phyloP scores from a whole-genome alignment of 2,888 invertebrate genomes.

The Eremobia ochroleuca region DNA sequence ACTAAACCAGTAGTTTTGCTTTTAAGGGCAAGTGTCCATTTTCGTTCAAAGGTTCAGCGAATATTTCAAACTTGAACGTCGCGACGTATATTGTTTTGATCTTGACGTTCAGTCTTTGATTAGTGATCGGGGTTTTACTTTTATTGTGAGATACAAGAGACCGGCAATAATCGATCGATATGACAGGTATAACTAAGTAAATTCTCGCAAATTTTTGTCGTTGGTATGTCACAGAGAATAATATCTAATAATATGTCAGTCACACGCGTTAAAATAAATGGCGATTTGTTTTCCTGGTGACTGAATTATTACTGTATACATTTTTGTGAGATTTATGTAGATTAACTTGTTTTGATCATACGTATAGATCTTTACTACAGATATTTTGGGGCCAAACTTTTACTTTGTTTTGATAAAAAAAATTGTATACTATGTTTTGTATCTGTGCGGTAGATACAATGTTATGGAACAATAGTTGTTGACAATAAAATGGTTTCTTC shows the following conservation, averaged over 20 bases:
- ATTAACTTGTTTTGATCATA: not conserved
- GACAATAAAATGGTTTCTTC: not conserved
- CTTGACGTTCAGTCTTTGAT: not conserved
- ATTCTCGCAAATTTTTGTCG: not conserved
- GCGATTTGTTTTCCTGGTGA: not conserved
- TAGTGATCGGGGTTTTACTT: no score
- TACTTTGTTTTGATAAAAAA: no score
- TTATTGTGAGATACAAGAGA: not conserved
- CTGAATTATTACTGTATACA: not conserved
- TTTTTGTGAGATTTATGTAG: not conserved
- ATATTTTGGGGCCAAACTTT: no score
- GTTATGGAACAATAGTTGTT: not conserved
- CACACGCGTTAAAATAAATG: not conserved
- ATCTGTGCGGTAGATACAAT: not conserved
- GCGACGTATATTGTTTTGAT: not conserved
- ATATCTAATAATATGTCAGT: not conserved
- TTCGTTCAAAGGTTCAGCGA: conserved; percentile 27
- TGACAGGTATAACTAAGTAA: no score
- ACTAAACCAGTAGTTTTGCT: conserved; percentile 56
- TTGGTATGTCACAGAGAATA: not conserved
- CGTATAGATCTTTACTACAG: no score
- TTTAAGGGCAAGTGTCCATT: conserved; percentile 45
- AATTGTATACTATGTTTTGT: no score
- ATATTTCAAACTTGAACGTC: conserved; percentile 13
- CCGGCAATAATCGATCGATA: not conserved